These are phyloP conservation scores for Xanthorhoe spadicearia DNA, from an alignment of 2,888 invertebrate genomes.

Conservation along the genomic window DNA sequence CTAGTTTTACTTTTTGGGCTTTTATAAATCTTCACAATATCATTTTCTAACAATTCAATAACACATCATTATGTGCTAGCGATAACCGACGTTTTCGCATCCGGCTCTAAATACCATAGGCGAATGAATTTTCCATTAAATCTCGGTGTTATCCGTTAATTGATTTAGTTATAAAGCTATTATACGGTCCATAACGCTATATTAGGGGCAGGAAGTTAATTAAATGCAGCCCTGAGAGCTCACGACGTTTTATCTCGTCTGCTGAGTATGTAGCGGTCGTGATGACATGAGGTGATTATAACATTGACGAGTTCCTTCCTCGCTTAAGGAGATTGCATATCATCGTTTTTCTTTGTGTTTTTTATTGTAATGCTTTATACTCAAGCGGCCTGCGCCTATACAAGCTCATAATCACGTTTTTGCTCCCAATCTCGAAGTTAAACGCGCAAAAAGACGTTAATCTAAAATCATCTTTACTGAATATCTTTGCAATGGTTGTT, in stretches of 20 bases:
- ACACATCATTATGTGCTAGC: background rate
- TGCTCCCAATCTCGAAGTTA: no score
- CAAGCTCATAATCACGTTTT: no score
- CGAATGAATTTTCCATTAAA: constrained; percentile 7
- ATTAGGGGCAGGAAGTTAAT: constrained; percentile 65
- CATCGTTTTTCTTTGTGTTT: background rate
- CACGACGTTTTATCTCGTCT: constrained; percentile 58
- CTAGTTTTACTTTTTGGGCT: no score
- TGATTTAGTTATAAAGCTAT: constrained; percentile 15
- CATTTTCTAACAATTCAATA: background rate
- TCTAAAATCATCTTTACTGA: background rate
- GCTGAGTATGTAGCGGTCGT: no score
- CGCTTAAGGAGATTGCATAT: background rate
- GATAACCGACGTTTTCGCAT: background rate
- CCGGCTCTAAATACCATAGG: constrained; percentile 1
- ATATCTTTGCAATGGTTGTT: background rate
- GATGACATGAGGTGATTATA: constrained; percentile 59
- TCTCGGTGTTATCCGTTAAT: constrained; percentile 15
- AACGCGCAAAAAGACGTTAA: no score
- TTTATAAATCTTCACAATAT: background rate
- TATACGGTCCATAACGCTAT: constrained; percentile 49
- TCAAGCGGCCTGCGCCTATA: no score
- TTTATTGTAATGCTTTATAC: no score
- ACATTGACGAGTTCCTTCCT: constrained; percentile 58
- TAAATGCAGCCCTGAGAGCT: constrained; percentile 64